Evolutionary conservation across 1,140 invertebrate genomes (phyloP).

Genomic region (Trissolcus basalis): DNA sequence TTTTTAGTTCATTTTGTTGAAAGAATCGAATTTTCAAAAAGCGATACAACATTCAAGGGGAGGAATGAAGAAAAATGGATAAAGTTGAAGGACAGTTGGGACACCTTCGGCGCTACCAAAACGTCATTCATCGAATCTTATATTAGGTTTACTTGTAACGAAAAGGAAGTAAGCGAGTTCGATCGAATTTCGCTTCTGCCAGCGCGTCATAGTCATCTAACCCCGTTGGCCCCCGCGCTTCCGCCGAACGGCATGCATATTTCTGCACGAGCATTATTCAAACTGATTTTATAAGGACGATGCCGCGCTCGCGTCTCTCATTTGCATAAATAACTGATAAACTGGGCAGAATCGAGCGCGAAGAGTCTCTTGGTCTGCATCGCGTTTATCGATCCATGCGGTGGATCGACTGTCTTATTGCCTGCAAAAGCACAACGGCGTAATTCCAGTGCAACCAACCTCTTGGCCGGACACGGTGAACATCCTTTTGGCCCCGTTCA

Average conservation of each 20-base stretch:
- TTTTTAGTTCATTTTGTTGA: too few species aligned
- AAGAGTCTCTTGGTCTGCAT: conserved; percentile 50
- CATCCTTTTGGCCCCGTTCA: conserved; percentile 92
- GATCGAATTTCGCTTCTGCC: conserved; percentile 53
- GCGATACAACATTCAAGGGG: too few species aligned
- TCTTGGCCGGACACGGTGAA: conserved; percentile 93
- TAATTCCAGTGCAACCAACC: conserved; percentile 76
- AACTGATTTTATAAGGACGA: conserved; percentile 62
- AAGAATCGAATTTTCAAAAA: too few species aligned
- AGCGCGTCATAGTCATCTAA: conserved; percentile 36
- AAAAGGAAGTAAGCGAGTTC: conserved; percentile 41
- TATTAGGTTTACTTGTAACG: conserved; percentile 25
- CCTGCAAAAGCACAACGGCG: conserved; percentile 45
- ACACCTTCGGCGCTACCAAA: conserved; percentile 1
- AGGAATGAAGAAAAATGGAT: neutral
- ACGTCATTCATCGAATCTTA: conserved; percentile 21
- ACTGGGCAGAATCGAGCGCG: conserved; percentile 52
- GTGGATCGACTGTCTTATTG: conserved; percentile 50
- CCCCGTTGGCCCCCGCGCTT: neutral
- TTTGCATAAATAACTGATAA: conserved; percentile 62
- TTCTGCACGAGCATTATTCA: conserved; percentile 62
- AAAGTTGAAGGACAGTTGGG: conserved; percentile 6
- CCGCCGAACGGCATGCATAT: conserved; percentile 48
- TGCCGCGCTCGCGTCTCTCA: conserved; percentile 55
- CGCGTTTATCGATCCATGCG: conserved; percentile 54